phyloP scores from a whole-genome alignment of 2,797 vertebrate genomes.

The Pseudochaenichthys georgianus region DNA sequence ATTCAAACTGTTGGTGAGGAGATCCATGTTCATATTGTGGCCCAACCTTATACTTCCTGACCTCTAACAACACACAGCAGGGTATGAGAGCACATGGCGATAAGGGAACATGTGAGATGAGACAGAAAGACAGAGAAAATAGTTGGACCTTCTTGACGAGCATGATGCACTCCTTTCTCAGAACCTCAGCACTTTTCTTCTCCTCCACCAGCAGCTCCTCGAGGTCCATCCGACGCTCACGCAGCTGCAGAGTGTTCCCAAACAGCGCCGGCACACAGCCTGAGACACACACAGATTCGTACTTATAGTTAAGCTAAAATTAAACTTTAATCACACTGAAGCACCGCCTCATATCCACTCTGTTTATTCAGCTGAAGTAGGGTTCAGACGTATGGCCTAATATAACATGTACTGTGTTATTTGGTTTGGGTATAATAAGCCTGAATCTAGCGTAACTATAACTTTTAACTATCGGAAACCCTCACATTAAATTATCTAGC shows the following conservation, averaged over 20 bases:
- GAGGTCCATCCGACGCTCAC: conserved; percentile 87
- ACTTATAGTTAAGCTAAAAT: neutral
- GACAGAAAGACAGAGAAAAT: neutral
- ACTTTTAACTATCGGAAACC: no score
- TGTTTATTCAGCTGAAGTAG: neutral
- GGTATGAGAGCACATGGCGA: neutral
- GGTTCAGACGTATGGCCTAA: no score
- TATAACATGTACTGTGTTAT: neutral
- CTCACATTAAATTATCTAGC: no score
- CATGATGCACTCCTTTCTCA: conserved; percentile 87
- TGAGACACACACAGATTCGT: conserved; percentile 60
- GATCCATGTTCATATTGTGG: no score
- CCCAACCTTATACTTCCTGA: no score
- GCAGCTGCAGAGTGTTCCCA: conserved; percentile 86
- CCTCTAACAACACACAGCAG: neutral
- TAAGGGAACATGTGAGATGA: neutral
- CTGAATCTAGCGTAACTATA: no score
- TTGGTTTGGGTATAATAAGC: neutral
- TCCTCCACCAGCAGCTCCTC: conserved; percentile 88
- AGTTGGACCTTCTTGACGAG: conserved; percentile 87
- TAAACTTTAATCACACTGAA: neutral
- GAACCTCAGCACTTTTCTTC: conserved; percentile 82
- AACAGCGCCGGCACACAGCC: conserved; percentile 88
- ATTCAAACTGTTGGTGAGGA: no score
- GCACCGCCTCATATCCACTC: neutral